Conservation (phyloP, 2,113 vertebrate genomes). For the Eulemur rufifrons region DNA sequence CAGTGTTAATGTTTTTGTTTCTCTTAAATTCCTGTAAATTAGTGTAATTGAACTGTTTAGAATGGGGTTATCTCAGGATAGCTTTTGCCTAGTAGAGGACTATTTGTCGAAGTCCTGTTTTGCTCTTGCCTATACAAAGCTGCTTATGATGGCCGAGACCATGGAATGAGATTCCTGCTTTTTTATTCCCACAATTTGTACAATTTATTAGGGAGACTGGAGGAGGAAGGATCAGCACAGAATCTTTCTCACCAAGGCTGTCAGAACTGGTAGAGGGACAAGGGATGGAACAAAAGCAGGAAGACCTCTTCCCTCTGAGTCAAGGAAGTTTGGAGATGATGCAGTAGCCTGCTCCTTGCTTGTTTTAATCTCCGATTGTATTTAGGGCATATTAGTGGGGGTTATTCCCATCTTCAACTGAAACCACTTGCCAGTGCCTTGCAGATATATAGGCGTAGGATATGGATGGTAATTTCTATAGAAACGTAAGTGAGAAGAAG, state of each 20-base stretch:
- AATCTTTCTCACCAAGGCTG: not conserved
- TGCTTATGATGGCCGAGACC: not conserved
- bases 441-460: not conserved
- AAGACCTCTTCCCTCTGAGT: not conserved
- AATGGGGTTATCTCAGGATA: slow-evolving; percentile 3
- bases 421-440: not conserved
- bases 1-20: slow-evolving; percentile 53
- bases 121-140: not conserved
- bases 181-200: not conserved
- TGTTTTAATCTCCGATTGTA: not conserved
- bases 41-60: not conserved
- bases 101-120: not conserved
- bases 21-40: slow-evolving; percentile 52
- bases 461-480: not conserved
- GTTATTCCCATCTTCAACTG: not conserved
- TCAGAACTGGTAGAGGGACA: not conserved
- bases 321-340: not conserved
- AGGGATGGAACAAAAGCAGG: not conserved
- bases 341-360: not conserved
- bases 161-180: not conserved
- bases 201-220: not conserved
- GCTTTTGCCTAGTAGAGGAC: not conserved
- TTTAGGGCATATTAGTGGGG: accelerated
- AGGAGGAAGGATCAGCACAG: not conserved
- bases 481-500: not conserved